Conservation (phyloP, 2,113 vertebrate genomes). For the Sarotherodon lohbergeri region DNA sequence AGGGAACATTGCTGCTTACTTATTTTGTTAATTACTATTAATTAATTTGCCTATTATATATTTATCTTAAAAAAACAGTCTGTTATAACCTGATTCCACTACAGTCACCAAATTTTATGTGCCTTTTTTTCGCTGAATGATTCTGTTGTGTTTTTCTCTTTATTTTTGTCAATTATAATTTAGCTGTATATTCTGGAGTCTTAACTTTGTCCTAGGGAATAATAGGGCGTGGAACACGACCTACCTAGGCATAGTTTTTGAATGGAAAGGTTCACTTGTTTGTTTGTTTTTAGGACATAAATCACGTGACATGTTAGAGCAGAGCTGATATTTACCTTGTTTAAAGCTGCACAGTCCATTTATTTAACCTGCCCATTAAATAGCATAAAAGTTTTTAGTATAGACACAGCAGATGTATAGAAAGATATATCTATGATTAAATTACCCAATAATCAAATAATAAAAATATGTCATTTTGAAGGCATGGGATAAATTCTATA, state of each 20-base stretch:
- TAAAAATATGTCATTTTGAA: neutral
- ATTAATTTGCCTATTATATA: neutral
- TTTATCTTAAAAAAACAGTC: neutral
- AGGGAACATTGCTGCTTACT: too few species aligned
- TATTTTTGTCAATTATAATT: neutral
- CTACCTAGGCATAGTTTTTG: neutral
- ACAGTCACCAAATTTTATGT: neutral
- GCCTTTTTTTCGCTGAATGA: neutral
- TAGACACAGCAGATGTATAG: neutral
- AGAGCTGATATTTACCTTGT: neutral
- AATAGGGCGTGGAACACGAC: neutral
- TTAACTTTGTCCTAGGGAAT: neutral
- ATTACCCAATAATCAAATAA: neutral
- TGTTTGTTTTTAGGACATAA: neutral
- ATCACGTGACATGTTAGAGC: neutral
- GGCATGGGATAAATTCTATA: neutral
- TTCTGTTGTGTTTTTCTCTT: neutral
- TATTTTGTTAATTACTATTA: neutral
- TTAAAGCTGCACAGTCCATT: neutral
- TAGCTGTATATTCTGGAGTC: neutral
- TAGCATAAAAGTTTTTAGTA: fast-evolving
- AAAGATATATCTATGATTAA: neutral
- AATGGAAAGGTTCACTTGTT: neutral
- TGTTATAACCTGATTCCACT: neutral
- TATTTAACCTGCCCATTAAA: neutral